phyloP scores from a whole-genome alignment of 2,113 vertebrate species.

The Promerops cafer region DNA sequence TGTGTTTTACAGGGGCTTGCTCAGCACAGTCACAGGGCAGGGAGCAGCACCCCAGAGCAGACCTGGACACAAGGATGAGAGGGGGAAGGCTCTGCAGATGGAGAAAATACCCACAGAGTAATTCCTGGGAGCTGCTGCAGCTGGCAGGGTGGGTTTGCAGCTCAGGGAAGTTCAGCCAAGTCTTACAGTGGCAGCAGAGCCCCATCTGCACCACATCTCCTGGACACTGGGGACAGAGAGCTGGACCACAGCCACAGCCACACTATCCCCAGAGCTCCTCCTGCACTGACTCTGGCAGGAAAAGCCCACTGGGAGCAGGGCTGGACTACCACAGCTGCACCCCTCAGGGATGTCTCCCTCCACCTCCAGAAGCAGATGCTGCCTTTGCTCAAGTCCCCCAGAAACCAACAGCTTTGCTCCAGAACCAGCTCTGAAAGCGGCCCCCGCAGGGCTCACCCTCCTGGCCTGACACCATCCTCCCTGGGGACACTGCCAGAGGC shows the following conservation, averaged over 20 bases:
- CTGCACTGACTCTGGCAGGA: background rate
- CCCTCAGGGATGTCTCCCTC: background rate
- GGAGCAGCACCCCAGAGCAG: background rate
- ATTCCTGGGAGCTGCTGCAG: background rate
- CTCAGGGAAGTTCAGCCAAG: background rate
- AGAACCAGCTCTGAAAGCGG: background rate
- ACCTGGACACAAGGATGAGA: rapidly evolving
- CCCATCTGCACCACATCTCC: background rate
- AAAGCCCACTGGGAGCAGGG: background rate
- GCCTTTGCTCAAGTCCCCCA: background rate
- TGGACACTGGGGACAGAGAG: background rate
- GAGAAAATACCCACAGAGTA: background rate
- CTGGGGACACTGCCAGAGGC: background rate
- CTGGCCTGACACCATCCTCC: background rate
- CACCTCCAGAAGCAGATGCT: background rate
- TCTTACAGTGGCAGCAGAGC: background rate
- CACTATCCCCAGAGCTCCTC: background rate
- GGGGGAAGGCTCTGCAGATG: background rate
- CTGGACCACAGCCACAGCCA: background rate
- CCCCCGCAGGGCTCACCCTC: background rate
- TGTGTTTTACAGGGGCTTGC: background rate
- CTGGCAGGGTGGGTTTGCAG: background rate
- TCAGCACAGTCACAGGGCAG: background rate
- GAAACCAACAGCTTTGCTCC: background rate
- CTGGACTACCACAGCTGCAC: background rate